Base-by-base conservation (phyloP, 2,113 vertebrate species). In the Tachycineta bicolor region DNA sequence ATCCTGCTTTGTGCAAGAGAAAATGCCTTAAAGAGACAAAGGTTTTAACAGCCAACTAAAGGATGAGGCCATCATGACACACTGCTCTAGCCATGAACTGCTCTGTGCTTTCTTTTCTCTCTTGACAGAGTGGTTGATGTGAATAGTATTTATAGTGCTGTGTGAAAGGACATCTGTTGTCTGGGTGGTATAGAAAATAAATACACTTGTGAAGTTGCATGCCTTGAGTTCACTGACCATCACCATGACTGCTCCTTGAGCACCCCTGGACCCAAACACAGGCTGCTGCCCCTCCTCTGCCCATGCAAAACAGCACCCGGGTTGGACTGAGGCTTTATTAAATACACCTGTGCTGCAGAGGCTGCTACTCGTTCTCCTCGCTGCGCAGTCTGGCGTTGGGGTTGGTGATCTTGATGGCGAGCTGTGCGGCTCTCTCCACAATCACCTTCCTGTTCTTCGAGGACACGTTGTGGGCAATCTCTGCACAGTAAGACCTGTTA, bases 381-480 rank as follows among this genome's bases (percentile, higher is more conserved):
- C 99, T 99, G 98, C 99, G 99, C 97, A 99, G 98, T 79, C 99
- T 98, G 98, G 99, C 99, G 1, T 99, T 99, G 97, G 99, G 99
- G 74, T 99, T 99, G 89, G 99, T 99, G 97, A 99, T 97, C 97
- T 99, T 99, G 98, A 99, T 99, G 92, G 99, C 99, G 39, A 99
- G 98, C 97, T 99, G 99, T n/a, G 99, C 99, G 0, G 99, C 99
- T 88, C 99, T 98, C 97, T 99, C 99, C 95, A 99, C 99, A 0
- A 99, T 99, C 53, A 99, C 53, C 97, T 99, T 99, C 93, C 99
- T 98, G 98, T 99, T 99, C 98, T 99, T 99, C 3, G 99, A 99
- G 55, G 99, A 99, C 50, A 99, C 99, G 0, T 99, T 99, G 98
- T 99, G 99, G 90, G 99, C 99, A 4, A 99, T 99, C 97, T 99